Conservation (phyloP, 2,797 vertebrate species). For the Cirrhinus mrigala region DNA sequence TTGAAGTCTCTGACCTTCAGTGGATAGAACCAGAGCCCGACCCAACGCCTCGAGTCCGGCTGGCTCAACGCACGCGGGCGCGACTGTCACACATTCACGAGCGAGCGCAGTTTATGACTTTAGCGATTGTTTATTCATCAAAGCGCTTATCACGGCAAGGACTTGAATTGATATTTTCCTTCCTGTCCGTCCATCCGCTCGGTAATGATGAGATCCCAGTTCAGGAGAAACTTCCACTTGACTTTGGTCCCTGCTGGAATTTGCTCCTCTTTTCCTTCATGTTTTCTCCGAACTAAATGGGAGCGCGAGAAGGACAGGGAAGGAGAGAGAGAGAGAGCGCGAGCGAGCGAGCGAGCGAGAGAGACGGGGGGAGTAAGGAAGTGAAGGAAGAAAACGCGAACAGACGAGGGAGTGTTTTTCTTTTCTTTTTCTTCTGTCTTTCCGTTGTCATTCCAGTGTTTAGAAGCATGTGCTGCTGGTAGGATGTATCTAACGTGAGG, state of each 20-base stretch:
- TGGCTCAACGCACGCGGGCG: conserved; percentile 37
- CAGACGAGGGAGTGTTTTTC: conserved; percentile 61
- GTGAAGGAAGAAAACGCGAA: conserved; percentile 56
- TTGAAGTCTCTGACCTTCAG: conserved; percentile 65
- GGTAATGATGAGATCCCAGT: conserved; percentile 29
- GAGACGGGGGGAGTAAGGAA: conserved; percentile 60
- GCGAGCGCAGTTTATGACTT: conserved; percentile 39
- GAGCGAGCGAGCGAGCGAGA: conserved; percentile 31
- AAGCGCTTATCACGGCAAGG: conserved; percentile 45
- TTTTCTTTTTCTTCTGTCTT: conserved; percentile 53
- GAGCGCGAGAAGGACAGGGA: conserved; percentile 33
- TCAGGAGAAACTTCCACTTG: conserved; percentile 65
- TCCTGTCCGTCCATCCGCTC: conserved; percentile 57
- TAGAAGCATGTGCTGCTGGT: conserved; percentile 51
- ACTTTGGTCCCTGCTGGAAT: conserved; percentile 62
- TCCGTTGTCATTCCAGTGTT: conserved; percentile 56
- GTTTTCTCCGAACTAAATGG: conserved; percentile 66
- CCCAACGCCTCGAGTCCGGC: conserved; percentile 51
- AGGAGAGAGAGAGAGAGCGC: conserved; percentile 38
- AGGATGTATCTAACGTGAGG: background rate
- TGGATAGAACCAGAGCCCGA: conserved; percentile 37
- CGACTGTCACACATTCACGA: conserved; percentile 59
- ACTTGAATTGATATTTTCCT: conserved; percentile 58
- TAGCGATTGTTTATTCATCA: conserved; percentile 40
- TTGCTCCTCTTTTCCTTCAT: conserved; percentile 74